phyloP scores from a whole-genome alignment of 2,888 invertebrate genomes.

The Plagodis pulveraria region DNA sequence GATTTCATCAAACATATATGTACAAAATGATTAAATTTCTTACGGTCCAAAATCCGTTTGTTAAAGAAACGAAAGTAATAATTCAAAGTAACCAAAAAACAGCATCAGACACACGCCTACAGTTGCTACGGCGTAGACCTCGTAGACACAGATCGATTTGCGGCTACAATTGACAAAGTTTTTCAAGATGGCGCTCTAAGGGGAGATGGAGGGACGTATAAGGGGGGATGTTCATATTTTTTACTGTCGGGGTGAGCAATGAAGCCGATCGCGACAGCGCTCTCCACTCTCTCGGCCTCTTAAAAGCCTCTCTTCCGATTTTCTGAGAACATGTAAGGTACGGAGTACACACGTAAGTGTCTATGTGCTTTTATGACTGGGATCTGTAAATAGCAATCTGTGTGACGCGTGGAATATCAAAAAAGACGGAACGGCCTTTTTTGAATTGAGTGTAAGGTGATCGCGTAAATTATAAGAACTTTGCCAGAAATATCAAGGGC shows the following conservation, averaged over 20 bases:
- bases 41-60: too few relatives aligned
- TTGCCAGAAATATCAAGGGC: too few relatives aligned
- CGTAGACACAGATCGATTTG: constrained; percentile 81
- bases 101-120: constrained; percentile 33
- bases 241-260: constrained; percentile 85
- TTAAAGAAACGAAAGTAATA: not conserved
- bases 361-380: constrained; percentile 58
- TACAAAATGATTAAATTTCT: too few relatives aligned
- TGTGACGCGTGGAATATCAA: constrained; percentile 20
- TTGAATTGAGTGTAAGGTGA: too few relatives aligned
- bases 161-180: constrained; percentile 82
- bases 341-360: constrained; percentile 65
- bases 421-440: too few relatives aligned
- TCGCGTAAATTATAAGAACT: too few relatives aligned
- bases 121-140: constrained; percentile 42
- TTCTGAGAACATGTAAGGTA: constrained; percentile 61
- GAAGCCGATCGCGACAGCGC: constrained; percentile 82
- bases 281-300: constrained; percentile 82
- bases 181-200: constrained; percentile 79
- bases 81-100: constrained; percentile 13
- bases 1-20: too few relatives aligned
- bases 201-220: constrained; percentile 50
- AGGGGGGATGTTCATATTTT: constrained; percentile 82
- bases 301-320: constrained; percentile 76
- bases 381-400: constrained; percentile 58